Conservation (phyloP, 2,113 vertebrate genomes). For the Ardeotis arabs region DNA sequence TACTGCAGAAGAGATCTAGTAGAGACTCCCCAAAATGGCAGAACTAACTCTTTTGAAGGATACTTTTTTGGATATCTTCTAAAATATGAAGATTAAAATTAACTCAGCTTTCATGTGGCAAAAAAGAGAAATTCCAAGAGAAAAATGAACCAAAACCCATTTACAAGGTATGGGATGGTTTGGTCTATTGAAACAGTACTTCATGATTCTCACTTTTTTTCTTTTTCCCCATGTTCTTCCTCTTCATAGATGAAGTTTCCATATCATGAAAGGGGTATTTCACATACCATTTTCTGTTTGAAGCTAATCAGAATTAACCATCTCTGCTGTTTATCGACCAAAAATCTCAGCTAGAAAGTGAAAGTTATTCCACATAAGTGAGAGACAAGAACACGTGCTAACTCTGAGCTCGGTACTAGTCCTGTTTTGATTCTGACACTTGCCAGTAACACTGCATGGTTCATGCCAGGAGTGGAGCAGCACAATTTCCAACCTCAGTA, state of each 20-base stretch:
- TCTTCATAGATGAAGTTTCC: not conserved
- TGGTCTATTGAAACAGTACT: not conserved
- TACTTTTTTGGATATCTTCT: not conserved
- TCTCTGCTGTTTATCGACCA: not conserved
- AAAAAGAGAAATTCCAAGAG: not conserved
- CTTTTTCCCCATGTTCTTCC: rapidly evolving
- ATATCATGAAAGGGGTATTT: not conserved
- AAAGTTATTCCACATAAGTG: not conserved
- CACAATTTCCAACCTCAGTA: not conserved
- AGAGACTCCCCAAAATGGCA: not conserved
- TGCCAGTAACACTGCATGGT: not conserved
- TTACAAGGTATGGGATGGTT: not conserved
- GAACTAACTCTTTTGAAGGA: not conserved
- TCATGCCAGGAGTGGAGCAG: not conserved
- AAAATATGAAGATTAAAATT: not conserved
- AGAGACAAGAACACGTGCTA: rapidly evolving
- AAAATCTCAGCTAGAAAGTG: not conserved
- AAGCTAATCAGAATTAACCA: not conserved
- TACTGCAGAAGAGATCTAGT: not conserved
- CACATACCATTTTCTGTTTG: not conserved
- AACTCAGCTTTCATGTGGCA: not conserved
- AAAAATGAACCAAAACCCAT: not conserved
- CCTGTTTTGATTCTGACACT: not conserved
- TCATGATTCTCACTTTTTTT: not conserved
- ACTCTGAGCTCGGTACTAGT: not conserved